Conservation (phyloP, 2,888 invertebrate species). For the Harpalus rufipes region DNA sequence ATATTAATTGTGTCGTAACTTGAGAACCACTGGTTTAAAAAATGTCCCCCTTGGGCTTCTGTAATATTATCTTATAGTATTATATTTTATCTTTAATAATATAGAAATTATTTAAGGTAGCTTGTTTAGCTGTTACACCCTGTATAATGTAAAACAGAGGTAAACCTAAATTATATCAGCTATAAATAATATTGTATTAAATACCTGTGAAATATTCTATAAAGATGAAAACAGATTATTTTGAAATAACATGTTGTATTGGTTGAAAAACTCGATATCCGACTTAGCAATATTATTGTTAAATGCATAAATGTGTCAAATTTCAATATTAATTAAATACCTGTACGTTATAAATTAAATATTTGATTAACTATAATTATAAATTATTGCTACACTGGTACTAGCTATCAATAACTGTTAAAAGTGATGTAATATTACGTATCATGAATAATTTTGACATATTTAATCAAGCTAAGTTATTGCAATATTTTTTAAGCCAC, state of each 20-base stretch:
- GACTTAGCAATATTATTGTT: slow-evolving; percentile 15
- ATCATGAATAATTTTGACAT: slow-evolving; percentile 46
- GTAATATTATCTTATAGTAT: too few species aligned
- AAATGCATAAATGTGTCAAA: slow-evolving; percentile 41
- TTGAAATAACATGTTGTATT: slow-evolving; percentile 1
- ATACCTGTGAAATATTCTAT: too few species aligned
- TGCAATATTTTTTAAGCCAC: slow-evolving; percentile 38
- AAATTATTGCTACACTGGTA: slow-evolving; percentile 38
- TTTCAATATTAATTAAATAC: slow-evolving; percentile 47
- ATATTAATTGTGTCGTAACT: too few species aligned
- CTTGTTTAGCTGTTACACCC: too few species aligned
- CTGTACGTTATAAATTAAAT: slow-evolving; percentile 54
- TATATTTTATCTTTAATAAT: too few species aligned
- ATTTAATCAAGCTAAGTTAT: slow-evolving; percentile 48
- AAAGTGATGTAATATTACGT: slow-evolving; percentile 29
- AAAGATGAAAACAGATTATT: background rate
- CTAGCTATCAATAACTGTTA: slow-evolving; percentile 36
- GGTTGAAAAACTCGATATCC: background rate
- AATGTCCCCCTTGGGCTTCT: too few species aligned
- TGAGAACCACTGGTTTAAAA: too few species aligned
- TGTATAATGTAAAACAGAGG: too few species aligned
- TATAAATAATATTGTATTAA: too few species aligned
- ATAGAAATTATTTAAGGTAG: too few species aligned
- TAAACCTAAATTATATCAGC: too few species aligned
- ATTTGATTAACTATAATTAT: slow-evolving; percentile 53